Evolutionary conservation across 2,888 invertebrate species (phyloP), one percentile per base, ranked within the genome.

Genomic region (Cloeon dipterum): DNA sequence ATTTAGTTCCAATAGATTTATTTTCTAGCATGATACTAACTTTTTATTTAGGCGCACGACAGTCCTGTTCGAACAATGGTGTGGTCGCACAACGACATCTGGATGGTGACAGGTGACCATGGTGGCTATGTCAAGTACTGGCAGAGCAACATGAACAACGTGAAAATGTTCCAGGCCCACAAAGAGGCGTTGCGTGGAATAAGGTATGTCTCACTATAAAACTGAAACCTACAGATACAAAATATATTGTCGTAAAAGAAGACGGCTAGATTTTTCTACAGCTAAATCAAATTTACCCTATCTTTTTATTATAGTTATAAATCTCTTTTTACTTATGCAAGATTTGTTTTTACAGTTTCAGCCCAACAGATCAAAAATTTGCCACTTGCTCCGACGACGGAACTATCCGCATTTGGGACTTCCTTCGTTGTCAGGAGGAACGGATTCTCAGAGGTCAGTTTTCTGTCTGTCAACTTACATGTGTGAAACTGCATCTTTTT

Each of bases 61-160:
- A 83, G 88, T 44, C 88, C 96, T 10, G 94, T 98, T n/a, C 68
- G 98, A 45, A 88, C 94, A 38, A 94, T 99, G 94, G 83, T 89
- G 34, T 99, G 98, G 98, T 93, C 93, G 37, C 91, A 94, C 60
- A 94, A 91, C 51, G 96, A 96, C 62, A 82, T 83, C 49, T 99
- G 98, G 98, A 93, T 99, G 91, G 85, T 98, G 42, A 96, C 96
- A 1, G 98, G 89, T 17, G 98, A 99, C 62, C 94, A 96, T 57
- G 79, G 82, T 36, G 98, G 98, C 41, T 98, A 86, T 57, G 89
- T 99, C 45, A 99, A 99, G 55, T 99, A 99, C 63, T 99, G 98
- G 98, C 98, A 99, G 67, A 89, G 93, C 49, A 99, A 99, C 62
- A 99, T 99, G 98, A 99, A 99, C 66, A 98, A 98, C 65, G 98